Percentiles rank a stretch among this genome's conserved stretches.
These are phyloP conservation scores for Eupithecia inturbata DNA, from an alignment of 2,888 invertebrate genomes.

Conservation along the genomic window DNA sequence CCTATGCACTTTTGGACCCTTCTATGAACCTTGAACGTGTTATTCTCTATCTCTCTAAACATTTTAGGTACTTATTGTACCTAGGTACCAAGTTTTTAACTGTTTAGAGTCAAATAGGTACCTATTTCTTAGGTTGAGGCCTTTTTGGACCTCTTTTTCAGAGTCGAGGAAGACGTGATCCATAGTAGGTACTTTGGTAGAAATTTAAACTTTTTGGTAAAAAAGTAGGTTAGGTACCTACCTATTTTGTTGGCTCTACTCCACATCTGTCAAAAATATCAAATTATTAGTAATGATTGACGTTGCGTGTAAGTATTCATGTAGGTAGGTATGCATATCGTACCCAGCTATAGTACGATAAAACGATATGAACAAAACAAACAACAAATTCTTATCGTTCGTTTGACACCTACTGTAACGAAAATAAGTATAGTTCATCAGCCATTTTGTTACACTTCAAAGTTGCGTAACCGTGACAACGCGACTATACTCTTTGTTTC, in stretches of 20 bases:
- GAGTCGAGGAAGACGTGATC: too few relatives aligned
- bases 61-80: too few relatives aligned
- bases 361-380: conserved; percentile 50
- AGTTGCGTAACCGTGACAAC: conserved; percentile 46
- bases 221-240: not conserved
- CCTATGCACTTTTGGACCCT: too few relatives aligned
- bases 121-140: too few relatives aligned
- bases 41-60: too few relatives aligned
- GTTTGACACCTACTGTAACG: conserved; percentile 43
- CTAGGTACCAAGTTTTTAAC: too few relatives aligned
- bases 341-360: not conserved
- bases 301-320: not conserved
- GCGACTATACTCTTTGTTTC: conserved; percentile 63
- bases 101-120: too few relatives aligned
- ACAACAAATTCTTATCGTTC: conserved; percentile 54
- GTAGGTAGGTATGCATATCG: not conserved
- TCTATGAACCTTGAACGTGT: too few relatives aligned
- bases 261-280: conserved; percentile 16
- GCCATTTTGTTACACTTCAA: conserved; percentile 42
- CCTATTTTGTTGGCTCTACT: conserved; percentile 27
- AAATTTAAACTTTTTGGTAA: not conserved
- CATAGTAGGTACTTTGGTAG: not conserved
- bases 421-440: conserved; percentile 47
- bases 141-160: not conserved
- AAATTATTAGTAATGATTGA: too few relatives aligned